These are phyloP conservation scores for Sylvilagus bachmani DNA, from an alignment of 2,113 vertebrate genomes.

Conservation along the genomic window DNA sequence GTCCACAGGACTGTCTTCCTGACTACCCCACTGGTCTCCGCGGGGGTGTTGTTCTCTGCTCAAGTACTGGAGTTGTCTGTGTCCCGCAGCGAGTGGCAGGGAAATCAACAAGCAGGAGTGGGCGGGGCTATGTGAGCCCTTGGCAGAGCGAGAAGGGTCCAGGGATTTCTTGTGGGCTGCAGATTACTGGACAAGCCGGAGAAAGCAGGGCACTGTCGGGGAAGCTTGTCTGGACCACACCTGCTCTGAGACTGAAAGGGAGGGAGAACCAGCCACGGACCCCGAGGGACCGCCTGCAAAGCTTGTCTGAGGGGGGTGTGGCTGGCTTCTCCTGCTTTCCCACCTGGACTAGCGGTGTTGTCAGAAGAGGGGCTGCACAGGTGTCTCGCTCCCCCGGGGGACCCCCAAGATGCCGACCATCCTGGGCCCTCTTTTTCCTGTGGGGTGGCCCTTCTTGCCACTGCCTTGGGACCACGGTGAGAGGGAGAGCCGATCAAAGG, in stretches of 20 bases:
- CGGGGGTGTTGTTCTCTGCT: not conserved
- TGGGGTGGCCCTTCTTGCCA: not conserved
- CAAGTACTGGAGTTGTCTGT: not conserved
- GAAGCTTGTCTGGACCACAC: not conserved
- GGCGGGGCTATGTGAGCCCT: not conserved
- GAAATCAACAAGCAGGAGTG: not conserved
- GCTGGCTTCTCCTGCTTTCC: not conserved
- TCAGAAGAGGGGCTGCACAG: not conserved
- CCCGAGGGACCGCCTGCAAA: not conserved
- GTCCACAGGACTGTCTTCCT: not conserved
- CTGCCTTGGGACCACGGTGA: not conserved
- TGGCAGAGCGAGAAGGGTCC: rapidly evolving
- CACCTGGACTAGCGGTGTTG: rapidly evolving
- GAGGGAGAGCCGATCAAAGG: too few species aligned
- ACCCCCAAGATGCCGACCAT: not conserved
- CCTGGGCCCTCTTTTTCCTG: not conserved
- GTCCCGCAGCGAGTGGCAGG: rapidly evolving
- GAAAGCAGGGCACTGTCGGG: not conserved
- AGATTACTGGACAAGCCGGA: not conserved
- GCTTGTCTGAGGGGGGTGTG: too few species aligned
- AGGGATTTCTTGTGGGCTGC: not conserved
- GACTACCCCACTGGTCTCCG: not conserved
- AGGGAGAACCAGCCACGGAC: not conserved
- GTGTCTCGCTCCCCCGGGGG: not conserved
- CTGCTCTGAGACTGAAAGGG: not conserved